Percentiles rank a stretch among this genome's conserved stretches.
Evolutionary conservation across 2,888 invertebrate genomes (phyloP).

Genomic region (Sesia apiformis): DNA sequence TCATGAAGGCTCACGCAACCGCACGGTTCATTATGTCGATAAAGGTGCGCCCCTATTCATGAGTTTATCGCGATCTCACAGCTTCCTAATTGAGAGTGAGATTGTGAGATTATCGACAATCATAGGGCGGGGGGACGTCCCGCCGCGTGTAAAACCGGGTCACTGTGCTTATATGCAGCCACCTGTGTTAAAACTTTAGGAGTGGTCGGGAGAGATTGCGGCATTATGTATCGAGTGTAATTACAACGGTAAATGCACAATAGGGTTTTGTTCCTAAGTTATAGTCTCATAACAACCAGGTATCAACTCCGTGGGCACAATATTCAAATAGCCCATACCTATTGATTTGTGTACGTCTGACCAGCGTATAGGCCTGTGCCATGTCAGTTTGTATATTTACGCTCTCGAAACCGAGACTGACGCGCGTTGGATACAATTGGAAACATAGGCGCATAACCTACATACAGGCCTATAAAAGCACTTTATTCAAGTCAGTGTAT

Average conservation of each 20-base stretch:
- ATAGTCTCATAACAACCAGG: not conserved
- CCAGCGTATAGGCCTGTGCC: not conserved
- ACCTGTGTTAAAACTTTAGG: constrained; percentile 23
- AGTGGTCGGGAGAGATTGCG: constrained; percentile 12
- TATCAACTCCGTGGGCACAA: not conserved
- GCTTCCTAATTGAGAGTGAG: constrained; percentile 47
- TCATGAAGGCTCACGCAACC: not conserved
- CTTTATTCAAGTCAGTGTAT: not conserved
- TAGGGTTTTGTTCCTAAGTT: not conserved
- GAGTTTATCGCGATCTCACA: constrained; percentile 37
- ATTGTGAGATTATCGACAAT: constrained; percentile 47
- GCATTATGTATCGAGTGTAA: not conserved
- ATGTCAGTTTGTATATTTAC: not conserved
- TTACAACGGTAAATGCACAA: not conserved
- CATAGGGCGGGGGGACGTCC: constrained; percentile 24
- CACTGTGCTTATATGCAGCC: constrained; percentile 41
- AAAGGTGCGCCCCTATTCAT: constrained; percentile 16
- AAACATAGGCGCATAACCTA: not conserved
- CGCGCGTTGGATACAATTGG: not conserved
- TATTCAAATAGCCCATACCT: not conserved
- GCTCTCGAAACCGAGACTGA: not conserved
- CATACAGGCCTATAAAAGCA: not conserved
- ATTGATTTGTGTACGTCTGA: not conserved
- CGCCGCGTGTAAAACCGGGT: constrained; percentile 38
- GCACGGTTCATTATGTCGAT: constrained; percentile 13